Conservation (phyloP, 1,140 invertebrate species). For the Vanessa tameamea region DNA sequence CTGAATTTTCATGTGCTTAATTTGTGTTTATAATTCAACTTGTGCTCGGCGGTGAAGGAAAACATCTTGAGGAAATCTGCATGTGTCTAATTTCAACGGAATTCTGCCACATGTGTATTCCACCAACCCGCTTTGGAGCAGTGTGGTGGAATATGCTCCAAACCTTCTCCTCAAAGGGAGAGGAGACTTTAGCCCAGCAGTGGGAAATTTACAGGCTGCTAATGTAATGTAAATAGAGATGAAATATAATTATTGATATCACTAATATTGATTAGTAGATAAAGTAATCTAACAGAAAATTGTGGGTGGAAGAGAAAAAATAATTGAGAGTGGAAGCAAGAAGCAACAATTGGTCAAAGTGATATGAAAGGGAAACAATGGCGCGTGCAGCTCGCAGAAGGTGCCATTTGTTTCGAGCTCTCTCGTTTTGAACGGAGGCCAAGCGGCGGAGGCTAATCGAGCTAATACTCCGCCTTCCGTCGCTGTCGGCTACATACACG, state of each 20-base stretch:
- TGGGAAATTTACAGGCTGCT: no score
- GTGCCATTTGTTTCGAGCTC: slow-evolving; percentile 54
- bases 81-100: no score
- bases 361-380: slow-evolving; percentile 56
- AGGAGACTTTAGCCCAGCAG: no score
- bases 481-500: slow-evolving; percentile 32
- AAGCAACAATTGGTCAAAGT: slow-evolving; percentile 69
- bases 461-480: slow-evolving; percentile 48
- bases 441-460: slow-evolving; percentile 60
- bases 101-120: no score
- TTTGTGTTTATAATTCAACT: no score
- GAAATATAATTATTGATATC: neutral
- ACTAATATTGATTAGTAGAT: neutral
- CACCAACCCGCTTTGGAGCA: no score
- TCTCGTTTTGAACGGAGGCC: slow-evolving; percentile 62
- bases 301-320: neutral
- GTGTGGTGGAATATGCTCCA: no score
- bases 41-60: no score
- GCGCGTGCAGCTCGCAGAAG: slow-evolving; percentile 47
- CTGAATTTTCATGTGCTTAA: no score
- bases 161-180: no score
- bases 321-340: slow-evolving; percentile 32
- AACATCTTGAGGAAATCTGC: no score
- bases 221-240: neutral
- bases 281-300: neutral